Percentiles rank a stretch among this genome's conserved stretches.
Conservation (phyloP, 2,797 vertebrate species). For the Nyctibius grandis region DNA sequence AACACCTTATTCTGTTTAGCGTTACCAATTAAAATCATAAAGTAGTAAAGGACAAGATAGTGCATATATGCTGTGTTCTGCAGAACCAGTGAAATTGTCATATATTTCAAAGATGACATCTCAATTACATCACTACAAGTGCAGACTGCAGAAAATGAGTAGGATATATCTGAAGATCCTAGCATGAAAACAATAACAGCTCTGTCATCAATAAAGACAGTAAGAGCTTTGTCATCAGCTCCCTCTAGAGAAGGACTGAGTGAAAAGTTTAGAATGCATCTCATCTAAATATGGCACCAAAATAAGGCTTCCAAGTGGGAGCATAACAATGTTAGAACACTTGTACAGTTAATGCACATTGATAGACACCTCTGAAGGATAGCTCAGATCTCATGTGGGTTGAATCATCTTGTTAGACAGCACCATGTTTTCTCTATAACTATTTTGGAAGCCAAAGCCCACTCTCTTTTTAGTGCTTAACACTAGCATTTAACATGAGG, state of each 20-base stretch:
- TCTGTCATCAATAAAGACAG: background rate
- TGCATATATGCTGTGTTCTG: background rate
- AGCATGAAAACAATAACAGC: conserved; percentile 17
- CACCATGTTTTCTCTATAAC: background rate
- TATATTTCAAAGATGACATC: conserved; percentile 29
- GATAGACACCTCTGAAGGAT: background rate
- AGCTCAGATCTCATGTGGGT: background rate
- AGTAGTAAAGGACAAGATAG: background rate
- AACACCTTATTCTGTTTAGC: background rate
- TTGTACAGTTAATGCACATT: background rate
- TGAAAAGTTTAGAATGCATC: background rate
- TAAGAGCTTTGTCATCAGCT: conserved; percentile 37
- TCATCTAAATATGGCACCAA: background rate
- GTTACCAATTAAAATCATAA: background rate
- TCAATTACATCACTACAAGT: conserved; percentile 19
- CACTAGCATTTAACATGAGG: fast-evolving
- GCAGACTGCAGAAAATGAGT: conserved; percentile 18
- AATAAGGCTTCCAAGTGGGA: background rate
- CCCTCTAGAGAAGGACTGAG: conserved; percentile 14
- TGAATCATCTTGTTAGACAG: background rate
- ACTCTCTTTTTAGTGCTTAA: background rate
- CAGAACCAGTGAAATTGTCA: background rate
- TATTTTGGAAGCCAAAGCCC: background rate
- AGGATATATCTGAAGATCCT: conserved; percentile 8
- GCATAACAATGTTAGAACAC: background rate